These are phyloP conservation scores for Hemibagrus guttatus DNA, from an alignment of 2,797 vertebrate genomes.

Conservation along the genomic window DNA sequence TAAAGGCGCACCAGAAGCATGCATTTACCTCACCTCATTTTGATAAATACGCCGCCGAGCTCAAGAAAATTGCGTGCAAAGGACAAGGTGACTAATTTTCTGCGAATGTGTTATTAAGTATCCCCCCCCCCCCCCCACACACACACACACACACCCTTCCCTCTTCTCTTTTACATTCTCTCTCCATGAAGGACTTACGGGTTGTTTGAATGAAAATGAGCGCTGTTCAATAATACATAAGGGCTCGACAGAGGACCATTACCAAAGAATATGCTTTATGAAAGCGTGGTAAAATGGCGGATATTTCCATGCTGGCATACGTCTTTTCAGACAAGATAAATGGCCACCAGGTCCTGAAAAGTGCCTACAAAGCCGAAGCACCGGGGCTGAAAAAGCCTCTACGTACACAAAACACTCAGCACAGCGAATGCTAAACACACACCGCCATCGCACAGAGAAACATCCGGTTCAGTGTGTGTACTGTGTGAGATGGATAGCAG, in stretches of 20 bases:
- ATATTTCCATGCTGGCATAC: constrained; percentile 67
- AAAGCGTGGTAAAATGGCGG: constrained; percentile 70
- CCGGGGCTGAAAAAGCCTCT: constrained; percentile 49
- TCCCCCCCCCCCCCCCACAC: constrained; percentile 29
- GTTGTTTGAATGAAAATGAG: constrained; percentile 79
- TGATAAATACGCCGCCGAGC: constrained; percentile 68
- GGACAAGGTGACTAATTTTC: constrained; percentile 71
- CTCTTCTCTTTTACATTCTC: constrained; percentile 37
- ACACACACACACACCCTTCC: no score
- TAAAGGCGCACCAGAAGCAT: constrained; percentile 62
- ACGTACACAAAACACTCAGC: constrained; percentile 38
- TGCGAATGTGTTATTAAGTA: constrained; percentile 65
- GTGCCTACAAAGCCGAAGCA: constrained; percentile 66
- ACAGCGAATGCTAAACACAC: constrained; percentile 37
- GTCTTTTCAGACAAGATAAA: constrained; percentile 74
- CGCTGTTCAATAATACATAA: constrained; percentile 78
- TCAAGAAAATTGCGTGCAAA: constrained; percentile 71
- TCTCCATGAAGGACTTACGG: constrained; percentile 68
- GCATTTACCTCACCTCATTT: constrained; percentile 63
- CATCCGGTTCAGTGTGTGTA: neutral
- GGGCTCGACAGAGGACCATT: constrained; percentile 71
- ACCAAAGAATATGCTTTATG: constrained; percentile 77
- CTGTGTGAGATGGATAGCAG: neutral
- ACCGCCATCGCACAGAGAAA: neutral
- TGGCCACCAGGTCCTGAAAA: constrained; percentile 64